Evolutionary conservation across 2,113 vertebrate genomes (phyloP).

Genomic region (Psephotus haematonotus): DNA sequence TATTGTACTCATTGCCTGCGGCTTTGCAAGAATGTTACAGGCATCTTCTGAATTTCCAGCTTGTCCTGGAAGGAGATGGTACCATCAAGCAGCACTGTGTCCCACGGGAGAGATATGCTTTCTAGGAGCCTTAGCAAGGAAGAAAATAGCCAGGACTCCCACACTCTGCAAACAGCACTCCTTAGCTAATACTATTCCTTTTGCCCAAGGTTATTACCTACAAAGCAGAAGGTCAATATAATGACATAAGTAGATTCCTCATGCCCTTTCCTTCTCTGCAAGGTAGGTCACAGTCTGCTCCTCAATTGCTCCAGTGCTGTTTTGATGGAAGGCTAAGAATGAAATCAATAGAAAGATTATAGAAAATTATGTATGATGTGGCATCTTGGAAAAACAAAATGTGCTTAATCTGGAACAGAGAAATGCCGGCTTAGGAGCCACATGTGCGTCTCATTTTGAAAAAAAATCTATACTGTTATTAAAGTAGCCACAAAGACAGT

Average conservation of each 20-base stretch:
- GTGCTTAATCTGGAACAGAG: constrained; percentile 42
- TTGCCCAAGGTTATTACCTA: background rate
- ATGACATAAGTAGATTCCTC: background rate
- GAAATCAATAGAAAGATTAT: constrained; percentile 28
- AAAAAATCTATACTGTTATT: constrained; percentile 48
- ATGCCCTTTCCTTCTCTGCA: background rate
- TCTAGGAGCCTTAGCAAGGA: background rate
- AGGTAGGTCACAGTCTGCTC: background rate
- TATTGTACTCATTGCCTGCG: background rate
- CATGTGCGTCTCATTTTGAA: constrained; percentile 56
- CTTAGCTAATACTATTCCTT: background rate
- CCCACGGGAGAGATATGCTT: accelerated
- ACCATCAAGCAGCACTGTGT: background rate
- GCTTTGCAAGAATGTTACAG: background rate
- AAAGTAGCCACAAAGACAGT: constrained; percentile 55
- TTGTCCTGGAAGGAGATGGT: background rate
- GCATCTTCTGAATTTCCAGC: background rate
- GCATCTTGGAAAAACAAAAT: background rate
- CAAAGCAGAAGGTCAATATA: background rate
- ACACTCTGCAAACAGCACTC: background rate
- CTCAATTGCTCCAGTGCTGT: background rate
- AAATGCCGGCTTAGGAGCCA: background rate
- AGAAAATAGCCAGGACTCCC: background rate
- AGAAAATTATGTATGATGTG: constrained; percentile 39
- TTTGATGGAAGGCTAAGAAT: background rate